These are phyloP conservation scores for Eira barbara DNA, from an alignment of 2,113 vertebrate species.

Conservation along the genomic window DNA sequence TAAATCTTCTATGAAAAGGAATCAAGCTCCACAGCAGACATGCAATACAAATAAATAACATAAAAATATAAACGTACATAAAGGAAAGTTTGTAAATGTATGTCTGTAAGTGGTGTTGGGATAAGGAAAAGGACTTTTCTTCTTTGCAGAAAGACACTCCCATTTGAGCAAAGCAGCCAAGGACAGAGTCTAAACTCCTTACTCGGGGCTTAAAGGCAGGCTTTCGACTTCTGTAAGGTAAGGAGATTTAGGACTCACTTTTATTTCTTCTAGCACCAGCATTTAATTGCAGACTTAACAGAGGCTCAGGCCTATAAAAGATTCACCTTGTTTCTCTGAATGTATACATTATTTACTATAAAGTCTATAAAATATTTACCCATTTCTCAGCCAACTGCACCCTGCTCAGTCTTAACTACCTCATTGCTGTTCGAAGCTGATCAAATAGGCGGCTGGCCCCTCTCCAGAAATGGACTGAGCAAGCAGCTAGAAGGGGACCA, in stretches of 20 bases:
- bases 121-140: not conserved
- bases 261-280: constrained; percentile 59
- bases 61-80: not conserved
- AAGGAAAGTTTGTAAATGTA: not conserved
- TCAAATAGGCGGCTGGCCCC: constrained; percentile 58
- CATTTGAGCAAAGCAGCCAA: not conserved
- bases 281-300: constrained; percentile 74
- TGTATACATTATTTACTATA: constrained; percentile 72
- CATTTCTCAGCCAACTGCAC: constrained; percentile 52
- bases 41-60: not conserved
- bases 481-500: constrained; percentile 58
- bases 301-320: constrained; percentile 57
- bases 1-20: not conserved
- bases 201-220: not conserved
- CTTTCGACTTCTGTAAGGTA: constrained; percentile 4
- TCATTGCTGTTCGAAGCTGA: constrained; percentile 50
- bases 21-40: not conserved
- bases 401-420: constrained; percentile 61
- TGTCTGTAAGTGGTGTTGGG: not conserved
- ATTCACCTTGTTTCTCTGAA: constrained; percentile 74
- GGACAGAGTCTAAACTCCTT: not conserved
- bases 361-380: constrained; percentile 76
- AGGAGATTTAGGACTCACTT: constrained; percentile 44
- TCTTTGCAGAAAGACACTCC: constrained; percentile 25
- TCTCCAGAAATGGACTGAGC: constrained; percentile 50